Evolutionary conservation across 2,888 invertebrate species (phyloP).

Genomic region (Dimorphilus gyrociliatus): DNA sequence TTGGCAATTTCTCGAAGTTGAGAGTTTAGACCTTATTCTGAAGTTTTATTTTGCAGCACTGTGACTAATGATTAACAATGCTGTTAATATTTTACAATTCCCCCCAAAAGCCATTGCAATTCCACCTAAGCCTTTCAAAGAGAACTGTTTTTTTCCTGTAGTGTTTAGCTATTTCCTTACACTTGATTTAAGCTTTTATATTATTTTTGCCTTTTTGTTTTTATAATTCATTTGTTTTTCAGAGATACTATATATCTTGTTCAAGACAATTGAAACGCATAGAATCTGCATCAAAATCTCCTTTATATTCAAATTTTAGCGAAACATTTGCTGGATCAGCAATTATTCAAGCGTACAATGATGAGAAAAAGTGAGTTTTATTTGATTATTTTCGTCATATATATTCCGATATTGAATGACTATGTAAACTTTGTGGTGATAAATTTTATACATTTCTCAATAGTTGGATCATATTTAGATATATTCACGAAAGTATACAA

Average conservation of each 20-base stretch:
- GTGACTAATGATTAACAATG: too few relatives aligned
- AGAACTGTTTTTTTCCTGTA: neutral
- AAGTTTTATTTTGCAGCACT: too few relatives aligned
- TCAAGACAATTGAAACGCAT: constrained; percentile 43
- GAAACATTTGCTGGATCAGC: constrained; percentile 59
- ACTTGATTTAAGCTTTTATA: neutral
- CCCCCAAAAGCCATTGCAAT: too few relatives aligned
- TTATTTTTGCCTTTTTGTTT: constrained; percentile 1
- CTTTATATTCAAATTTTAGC: constrained; percentile 85
- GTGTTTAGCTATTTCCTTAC: neutral
- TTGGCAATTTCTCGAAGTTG: too few relatives aligned
- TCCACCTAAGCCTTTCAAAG: neutral
- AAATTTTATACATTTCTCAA: too few relatives aligned
- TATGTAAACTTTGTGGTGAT: too few relatives aligned
- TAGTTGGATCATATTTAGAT: too few relatives aligned
- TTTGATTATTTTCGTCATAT: too few relatives aligned
- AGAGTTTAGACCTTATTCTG: too few relatives aligned
- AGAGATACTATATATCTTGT: constrained; percentile 14
- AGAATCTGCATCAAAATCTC: constrained; percentile 78
- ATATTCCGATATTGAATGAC: too few relatives aligned
- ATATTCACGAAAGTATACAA: too few relatives aligned
- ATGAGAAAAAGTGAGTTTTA: constrained; percentile 58
- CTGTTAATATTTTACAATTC: too few relatives aligned
- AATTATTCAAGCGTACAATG: constrained; percentile 66
- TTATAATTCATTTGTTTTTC: constrained; percentile 1